Evolutionary conservation across 2,797 vertebrate species (phyloP).

Genomic region (Sylvia borin): DNA sequence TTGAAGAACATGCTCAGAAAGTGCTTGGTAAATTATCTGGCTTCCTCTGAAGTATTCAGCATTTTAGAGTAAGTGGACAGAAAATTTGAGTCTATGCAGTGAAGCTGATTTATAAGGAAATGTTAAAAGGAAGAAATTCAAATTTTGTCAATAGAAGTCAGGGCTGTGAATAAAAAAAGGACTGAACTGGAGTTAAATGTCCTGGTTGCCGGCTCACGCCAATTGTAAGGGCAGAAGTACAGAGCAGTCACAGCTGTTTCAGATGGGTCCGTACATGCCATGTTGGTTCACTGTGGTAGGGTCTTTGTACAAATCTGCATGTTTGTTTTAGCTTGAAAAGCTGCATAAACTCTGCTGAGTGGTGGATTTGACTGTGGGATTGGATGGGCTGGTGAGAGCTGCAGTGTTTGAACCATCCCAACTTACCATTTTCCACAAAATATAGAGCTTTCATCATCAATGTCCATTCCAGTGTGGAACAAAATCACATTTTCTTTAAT

Average conservation of each 20-base stretch:
- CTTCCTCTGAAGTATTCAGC: background rate
- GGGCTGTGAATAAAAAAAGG: background rate
- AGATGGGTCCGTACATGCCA: background rate
- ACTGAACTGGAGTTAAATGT: background rate
- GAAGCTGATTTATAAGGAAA: background rate
- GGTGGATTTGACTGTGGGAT: fast-evolving
- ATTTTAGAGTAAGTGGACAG: conserved; percentile 11
- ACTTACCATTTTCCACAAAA: background rate
- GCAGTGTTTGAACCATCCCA: background rate
- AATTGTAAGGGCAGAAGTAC: background rate
- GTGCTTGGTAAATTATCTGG: conserved; percentile 15
- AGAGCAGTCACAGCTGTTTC: background rate
- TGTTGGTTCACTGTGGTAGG: background rate
- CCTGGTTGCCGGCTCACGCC: background rate
- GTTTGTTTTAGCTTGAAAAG: background rate
- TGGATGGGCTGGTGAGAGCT: background rate
- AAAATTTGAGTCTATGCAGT: background rate
- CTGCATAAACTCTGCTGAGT: background rate
- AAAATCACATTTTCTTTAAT: background rate
- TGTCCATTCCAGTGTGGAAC: background rate
- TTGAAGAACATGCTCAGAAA: conserved; percentile 26
- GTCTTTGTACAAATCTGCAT: background rate
- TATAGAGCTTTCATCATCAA: background rate
- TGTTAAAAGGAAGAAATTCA: conserved; percentile 25
- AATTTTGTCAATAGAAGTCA: background rate